Base-by-base conservation (phyloP, 1,140 invertebrate genomes). In the Neodiprion lecontei region DNA sequence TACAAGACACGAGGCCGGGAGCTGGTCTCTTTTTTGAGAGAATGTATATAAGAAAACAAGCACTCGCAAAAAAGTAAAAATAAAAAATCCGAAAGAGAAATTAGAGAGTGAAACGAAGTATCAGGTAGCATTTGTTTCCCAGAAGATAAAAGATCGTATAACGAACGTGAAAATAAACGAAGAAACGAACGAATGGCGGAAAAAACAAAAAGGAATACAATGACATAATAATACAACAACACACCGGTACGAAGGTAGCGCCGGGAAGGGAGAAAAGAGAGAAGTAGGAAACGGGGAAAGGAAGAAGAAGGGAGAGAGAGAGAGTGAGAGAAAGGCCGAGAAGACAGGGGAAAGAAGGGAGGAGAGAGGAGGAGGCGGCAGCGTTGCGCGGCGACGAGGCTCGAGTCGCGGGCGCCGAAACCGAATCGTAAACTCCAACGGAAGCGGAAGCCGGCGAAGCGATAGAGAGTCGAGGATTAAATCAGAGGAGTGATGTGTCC, bases 401-500 rank as follows among this genome's bases (percentile, higher is more conserved):
- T 40, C 28, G 28, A 40, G 69, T 72, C 74, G 17, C 11, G 9
- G 28, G 40, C 7, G 75, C 72, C 67, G n/a, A 14, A 9, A 75
- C 28, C n/a, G 28, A 72, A 72, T 17, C 23, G n/a, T n/a, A 75
- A 67, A n/a, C 17, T 23, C 70, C 48, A 72, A 65, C 48, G 70
- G 23, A 61, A 23, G 61, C 70, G 69, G 61, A 70, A 70, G 72
- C 72, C 76, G 69, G 73, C 67, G 75, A 72, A 69, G 67, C 17
- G 71, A 65, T 71, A 53, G 70, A 72, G 77, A 74, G 76, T 68
- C 77, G 61, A 78, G 83, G 66, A 23, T 75, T 47, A 71, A 12
- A 81, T 76, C 72, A 67, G 77, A 73, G 80, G 78, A 88, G 86
- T 88, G 84, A 87, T 88, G 86, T 88, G 84, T 87, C 85, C 85